Base-by-base conservation (phyloP, 2,113 vertebrate species). In the Rhinichthys klamathensis region DNA sequence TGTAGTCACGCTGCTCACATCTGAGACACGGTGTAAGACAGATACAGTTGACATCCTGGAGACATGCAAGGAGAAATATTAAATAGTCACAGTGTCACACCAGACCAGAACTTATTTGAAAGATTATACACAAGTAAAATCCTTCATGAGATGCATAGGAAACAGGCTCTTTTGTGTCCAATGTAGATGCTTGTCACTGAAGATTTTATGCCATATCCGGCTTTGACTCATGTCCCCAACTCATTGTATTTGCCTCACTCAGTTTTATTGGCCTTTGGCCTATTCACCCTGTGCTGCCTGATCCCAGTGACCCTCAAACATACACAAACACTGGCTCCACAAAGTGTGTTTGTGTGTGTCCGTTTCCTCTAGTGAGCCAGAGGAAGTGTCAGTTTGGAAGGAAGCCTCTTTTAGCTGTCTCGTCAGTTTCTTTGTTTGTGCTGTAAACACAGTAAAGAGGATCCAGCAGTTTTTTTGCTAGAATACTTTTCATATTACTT, bases 321-420 rank as follows among this genome's bases (percentile, higher is more conserved):
- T 1, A 12, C 25, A 74, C n/a, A 87, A n/a, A 87, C 77, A 80
- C 16, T 84, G 82, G 82, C 49, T 58, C 23, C 76, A 78, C 76
- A 78, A 86, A 87, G 73, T 21, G 84, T 80, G 85, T 32, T 32
- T 69, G 9, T 70, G 75, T 78, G 51, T 51, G 46, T 70, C 80
- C 5, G 3, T 76, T 84, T 84, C 77, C 85, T 25, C 65, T 63
- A 54, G 54, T 16, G 86, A 84, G 30, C 60, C 54, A 32, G 89
- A 90, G 90, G 90, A 92, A 91, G 88, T 89, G 88, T 41, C 80
- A 12, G 67, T 5, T 72, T n/a, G 32, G 13, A 80, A 51, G 10
- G 61, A 80, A 80, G 67, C 83, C 72, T 74, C 72, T 70, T 58
- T 79, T 85, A 82, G 78, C 84, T 79, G 41, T 77, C 75, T 69